phyloP scores from a whole-genome alignment of 1,140 invertebrate species.

The Lordiphosa collinella region DNA sequence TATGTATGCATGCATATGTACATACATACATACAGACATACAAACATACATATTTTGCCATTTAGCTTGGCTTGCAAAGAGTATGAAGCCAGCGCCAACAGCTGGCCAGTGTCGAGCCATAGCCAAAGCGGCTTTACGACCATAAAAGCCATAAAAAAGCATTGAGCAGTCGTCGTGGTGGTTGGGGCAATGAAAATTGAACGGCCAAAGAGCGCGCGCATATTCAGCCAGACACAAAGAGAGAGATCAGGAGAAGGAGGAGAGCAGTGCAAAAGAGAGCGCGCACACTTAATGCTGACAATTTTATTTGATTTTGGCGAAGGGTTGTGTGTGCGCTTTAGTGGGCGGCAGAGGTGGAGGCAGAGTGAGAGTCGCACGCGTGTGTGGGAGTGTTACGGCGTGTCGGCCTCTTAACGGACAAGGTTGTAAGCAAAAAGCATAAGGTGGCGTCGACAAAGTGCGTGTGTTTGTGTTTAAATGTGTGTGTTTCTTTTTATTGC shows the following conservation, averaged over 20 bases:
- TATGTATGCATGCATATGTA: neutral
- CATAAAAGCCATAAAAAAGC: constrained; percentile 73
- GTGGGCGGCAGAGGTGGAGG: constrained; percentile 4
- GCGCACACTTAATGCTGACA: constrained; percentile 19
- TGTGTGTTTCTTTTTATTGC: constrained; percentile 64
- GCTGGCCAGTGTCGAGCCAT: constrained; percentile 50
- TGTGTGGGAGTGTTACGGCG: constrained; percentile 12
- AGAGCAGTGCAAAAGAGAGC: constrained; percentile 15
- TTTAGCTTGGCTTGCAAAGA: constrained; percentile 29
- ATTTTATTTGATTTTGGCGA: constrained; percentile 57
- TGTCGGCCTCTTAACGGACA: constrained; percentile 51
- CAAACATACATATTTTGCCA: constrained; percentile 60
- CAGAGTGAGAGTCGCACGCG: constrained; percentile 36
- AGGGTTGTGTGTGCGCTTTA: constrained; percentile 9
- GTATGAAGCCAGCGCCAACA: constrained; percentile 35
- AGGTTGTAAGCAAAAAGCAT: constrained; percentile 56
- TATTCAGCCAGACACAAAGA: constrained; percentile 9
- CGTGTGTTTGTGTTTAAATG: constrained; percentile 16
- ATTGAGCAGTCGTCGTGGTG: constrained; percentile 39
- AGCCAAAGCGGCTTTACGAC: constrained; percentile 63
- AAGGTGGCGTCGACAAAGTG: neutral
- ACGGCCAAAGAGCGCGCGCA: constrained; percentile 36
- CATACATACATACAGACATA: constrained; percentile 8
- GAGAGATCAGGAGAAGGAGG: constrained; percentile 12
- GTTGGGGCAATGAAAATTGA: constrained; percentile 35